Base-by-base conservation (phyloP, 2,113 vertebrate genomes). In the Grammomys dolichurus region DNA sequence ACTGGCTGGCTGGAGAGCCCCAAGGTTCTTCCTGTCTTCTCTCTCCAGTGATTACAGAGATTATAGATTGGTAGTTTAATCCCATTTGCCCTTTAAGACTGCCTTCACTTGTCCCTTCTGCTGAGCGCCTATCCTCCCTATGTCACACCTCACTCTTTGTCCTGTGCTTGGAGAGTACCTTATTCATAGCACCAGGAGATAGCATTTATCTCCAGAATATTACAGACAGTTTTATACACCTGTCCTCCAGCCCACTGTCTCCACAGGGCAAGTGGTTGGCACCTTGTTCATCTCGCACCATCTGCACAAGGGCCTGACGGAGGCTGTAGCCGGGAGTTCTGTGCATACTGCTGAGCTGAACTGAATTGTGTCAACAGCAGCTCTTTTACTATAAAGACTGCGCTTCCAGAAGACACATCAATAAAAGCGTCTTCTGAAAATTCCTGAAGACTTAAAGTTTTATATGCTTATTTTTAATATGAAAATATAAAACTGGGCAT, bases 401-500 rank as follows among this genome's bases (percentile, higher is more conserved):
- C 92, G 26, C 17, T 94, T 73, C 87, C 12, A 36, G 46, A 93
- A 91, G 46, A 26, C 70, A 0, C 43, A 56, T 73, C 77, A 87
- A 78, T 63, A 24, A 91, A 89, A 81, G n/a, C 78, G 17, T 76
- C 70, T 91, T 85, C 54, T 87, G 73, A 93, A 95, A 84, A 92
- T 60, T 94, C 46, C 70, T 40, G 14, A 95, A 70, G 72, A 58
- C 9, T 94, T 92, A n/a, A 58, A 9, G 28, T 82, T 92, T 60
- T 89, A 63, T 56, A 31, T 95, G 69, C 26, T 82, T 80, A 87
- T 92, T 70, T 88, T 95, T 76, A 96, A 94, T 70, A 54, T 58
- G 28, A 82, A 87, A 73, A 11, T 82, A 1, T 82, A 90, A 95
- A 94, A 87, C 28, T 33, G 67, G 17, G 36, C 24, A 51, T 46